Conservation (phyloP, 23 tunicate genomes). For the Botrylloides violaceus region DNA sequence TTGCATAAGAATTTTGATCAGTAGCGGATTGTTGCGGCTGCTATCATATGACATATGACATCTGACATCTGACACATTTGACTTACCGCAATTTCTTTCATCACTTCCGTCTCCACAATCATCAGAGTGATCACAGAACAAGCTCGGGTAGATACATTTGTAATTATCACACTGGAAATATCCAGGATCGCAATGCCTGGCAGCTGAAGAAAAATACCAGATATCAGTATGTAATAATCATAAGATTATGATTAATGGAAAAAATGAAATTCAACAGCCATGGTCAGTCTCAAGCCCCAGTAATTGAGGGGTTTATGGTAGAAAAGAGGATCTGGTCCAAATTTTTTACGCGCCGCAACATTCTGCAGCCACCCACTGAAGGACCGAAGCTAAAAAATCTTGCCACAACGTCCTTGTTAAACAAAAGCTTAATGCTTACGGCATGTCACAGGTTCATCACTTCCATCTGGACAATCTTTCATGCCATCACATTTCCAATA, state of each 20-base stretch:
- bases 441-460: constrained; percentile 89
- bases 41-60: too few species aligned
- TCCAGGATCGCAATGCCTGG: constrained; percentile 48
- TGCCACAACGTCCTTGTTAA: too few species aligned
- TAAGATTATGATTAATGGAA: neutral
- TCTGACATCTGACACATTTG: too few species aligned
- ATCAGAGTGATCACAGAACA: constrained; percentile 48
- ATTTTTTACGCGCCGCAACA: too few species aligned
- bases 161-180: constrained; percentile 61
- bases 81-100: constrained; percentile 29
- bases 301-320: too few species aligned
- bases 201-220: constrained; percentile 34
- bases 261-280: neutral
- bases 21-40: too few species aligned
- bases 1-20: too few species aligned
- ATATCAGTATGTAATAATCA: neutral
- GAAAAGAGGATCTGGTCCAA: too few species aligned
- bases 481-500: constrained; percentile 86
- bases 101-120: constrained; percentile 79
- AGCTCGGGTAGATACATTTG: constrained; percentile 49
- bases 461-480: constrained; percentile 84
- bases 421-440: too few species aligned
- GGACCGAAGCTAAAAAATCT: too few species aligned
- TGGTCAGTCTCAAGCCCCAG: too few species aligned
- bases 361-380: too few species aligned